Evolutionary conservation across 2,113 vertebrate species (phyloP).

Genomic region (Chlorocebus sabaeus): DNA sequence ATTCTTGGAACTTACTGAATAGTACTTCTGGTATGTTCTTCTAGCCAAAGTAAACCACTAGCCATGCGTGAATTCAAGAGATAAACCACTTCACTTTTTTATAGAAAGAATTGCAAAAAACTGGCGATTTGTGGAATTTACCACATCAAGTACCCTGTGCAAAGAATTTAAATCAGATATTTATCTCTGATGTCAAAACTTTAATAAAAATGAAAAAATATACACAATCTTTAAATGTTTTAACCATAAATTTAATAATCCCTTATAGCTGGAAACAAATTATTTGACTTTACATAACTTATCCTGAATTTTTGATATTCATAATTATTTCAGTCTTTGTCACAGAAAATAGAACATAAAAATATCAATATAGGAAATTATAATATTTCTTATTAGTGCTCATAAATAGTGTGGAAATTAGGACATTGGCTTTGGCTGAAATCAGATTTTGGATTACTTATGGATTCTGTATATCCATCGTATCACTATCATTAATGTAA

Average conservation of each 20-base stretch:
- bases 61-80: background rate
- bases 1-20: background rate
- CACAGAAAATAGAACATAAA: background rate
- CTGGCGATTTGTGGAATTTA: background rate
- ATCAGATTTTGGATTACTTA: background rate
- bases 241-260: background rate
- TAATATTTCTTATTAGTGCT: background rate
- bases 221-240: background rate
- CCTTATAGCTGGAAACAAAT: background rate
- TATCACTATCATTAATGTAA: background rate
- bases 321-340: background rate
- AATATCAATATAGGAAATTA: background rate
- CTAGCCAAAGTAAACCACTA: background rate
- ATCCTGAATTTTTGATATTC: background rate
- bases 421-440: background rate
- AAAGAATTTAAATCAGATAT: background rate
- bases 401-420: background rate
- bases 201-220: background rate
- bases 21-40: background rate
- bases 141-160: background rate
- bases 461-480: background rate
- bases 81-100: background rate
- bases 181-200: background rate
- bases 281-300: background rate
- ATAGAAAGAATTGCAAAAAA: background rate